Evolutionary conservation across 1,140 invertebrate species (phyloP), one percentile per base, ranked within the genome.

Genomic region (Anastrepha ludens): DNA sequence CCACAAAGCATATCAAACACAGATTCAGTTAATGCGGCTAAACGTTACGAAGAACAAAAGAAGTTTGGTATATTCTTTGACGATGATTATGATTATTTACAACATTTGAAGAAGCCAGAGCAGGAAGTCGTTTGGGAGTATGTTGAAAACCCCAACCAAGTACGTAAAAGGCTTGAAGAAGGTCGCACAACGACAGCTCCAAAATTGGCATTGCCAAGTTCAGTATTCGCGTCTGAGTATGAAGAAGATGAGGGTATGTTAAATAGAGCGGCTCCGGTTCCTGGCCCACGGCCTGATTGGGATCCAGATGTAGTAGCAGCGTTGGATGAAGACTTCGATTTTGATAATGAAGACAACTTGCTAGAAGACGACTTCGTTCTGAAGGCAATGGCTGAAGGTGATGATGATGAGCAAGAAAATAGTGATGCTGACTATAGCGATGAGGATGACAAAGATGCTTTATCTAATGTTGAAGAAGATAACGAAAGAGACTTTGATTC

Each of bases 61-160:
- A 98, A 98, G 93, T 99, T 96, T 95, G 98, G 98, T n/a, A 96
- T 99, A 86, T 98, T 97, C 92, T 99, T 96, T 94, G 98, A 99
- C 92, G 98, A 99, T 94, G 97, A 99, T 89, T 99, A 99, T 92
- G 96, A 99, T 92, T 99, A 99, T 92, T 93, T 99, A 88, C 97
- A 99, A 93, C 98, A 99, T 95, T 94, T 99, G 78, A 96, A 96
- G 91, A 96, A 97, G 90, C 89, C 91, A 0, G 92, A 92, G 67
- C 90, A 91, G 20, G 91, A 92, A 85, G 89, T 92, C 4, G 91
- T 93, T 17, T 93, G 93, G 92, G 93, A 93, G 67, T 92, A 91
- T 78, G 91, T 93, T 86, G 91, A 91, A 86, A 93, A 92, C 64
- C 90, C 91, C 2, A 93, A 93, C 87, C 91, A 92, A 41, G 89